Evolutionary conservation across 53 echinoderm and acorn worm species (phyloP).

Genomic region (Stichopus horrens): DNA sequence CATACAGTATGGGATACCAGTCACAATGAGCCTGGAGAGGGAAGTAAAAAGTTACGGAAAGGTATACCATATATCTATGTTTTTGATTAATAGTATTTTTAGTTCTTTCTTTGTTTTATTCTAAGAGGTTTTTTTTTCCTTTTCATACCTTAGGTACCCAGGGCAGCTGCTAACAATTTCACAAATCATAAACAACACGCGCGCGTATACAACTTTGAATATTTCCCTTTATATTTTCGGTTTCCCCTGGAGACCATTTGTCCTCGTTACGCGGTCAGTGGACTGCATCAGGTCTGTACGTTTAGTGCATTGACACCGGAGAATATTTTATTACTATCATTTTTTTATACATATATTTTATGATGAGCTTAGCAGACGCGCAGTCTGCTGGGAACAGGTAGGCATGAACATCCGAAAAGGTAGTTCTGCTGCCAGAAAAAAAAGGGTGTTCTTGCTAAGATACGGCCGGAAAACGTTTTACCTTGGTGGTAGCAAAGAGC

Average conservation of each 20-base stretch:
- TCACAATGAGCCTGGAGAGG: background rate
- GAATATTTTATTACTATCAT: background rate
- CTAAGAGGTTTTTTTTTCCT: background rate
- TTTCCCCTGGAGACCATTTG: slow-evolving; percentile 37
- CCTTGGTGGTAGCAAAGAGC: too few species aligned
- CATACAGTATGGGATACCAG: too few species aligned
- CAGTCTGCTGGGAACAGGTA: slow-evolving; percentile 29
- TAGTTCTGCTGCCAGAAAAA: background rate
- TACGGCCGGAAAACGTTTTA: too few species aligned
- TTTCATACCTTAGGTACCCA: background rate
- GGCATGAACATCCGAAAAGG: slow-evolving; percentile 10
- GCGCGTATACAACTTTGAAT: background rate
- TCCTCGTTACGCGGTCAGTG: slow-evolving; percentile 46
- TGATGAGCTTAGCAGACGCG: slow-evolving; percentile 45
- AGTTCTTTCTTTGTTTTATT: too few species aligned
- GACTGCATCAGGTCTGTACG: slow-evolving; percentile 22
- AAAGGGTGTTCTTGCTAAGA: too few species aligned
- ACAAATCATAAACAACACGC: slow-evolving; percentile 18
- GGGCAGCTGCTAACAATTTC: slow-evolving; percentile 42
- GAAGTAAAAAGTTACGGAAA: background rate
- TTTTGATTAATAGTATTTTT: background rate
- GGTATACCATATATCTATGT: background rate
- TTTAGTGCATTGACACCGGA: slow-evolving; percentile 46
- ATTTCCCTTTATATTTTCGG: background rate
- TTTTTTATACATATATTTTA: too few species aligned